Evolutionary conservation across 2,113 vertebrate genomes (phyloP).

Genomic region (Carlito syrichta): DNA sequence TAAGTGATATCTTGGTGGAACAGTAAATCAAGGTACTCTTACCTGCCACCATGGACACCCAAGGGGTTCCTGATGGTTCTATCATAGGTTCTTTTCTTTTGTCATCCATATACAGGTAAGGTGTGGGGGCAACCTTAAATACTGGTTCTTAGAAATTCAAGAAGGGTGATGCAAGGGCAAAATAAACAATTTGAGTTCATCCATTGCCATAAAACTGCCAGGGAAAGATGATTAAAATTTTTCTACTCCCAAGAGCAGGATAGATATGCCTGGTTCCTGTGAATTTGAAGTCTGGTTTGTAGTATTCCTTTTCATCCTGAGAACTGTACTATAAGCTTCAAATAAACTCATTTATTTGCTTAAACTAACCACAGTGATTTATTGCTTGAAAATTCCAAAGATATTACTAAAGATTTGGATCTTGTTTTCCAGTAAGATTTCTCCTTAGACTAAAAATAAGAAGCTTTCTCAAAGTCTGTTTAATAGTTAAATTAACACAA

Average conservation of each 20-base stretch:
- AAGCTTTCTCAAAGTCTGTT: not conserved
- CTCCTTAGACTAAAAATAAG: not conserved
- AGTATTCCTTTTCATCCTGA: not conserved
- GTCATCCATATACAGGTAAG: not conserved
- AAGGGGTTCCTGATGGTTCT: not conserved
- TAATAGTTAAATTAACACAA: conserved; percentile 12
- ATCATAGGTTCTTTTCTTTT: not conserved
- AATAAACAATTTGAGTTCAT: not conserved
- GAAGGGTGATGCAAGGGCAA: not conserved
- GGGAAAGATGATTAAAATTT: not conserved
- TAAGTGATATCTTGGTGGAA: not conserved
- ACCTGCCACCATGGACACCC: not conserved
- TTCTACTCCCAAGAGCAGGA: not conserved
- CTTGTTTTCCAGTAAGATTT: not conserved
- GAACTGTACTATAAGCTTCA: not conserved
- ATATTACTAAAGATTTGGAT: not conserved
- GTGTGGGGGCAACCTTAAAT: not conserved
- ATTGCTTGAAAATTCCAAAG: not conserved
- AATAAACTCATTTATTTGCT: not conserved
- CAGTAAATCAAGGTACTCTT: not conserved
- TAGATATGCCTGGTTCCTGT: not conserved
- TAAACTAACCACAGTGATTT: not conserved
- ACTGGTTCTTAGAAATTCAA: not conserved
- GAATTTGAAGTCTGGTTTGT: not conserved
- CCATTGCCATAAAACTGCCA: not conserved